Evolutionary conservation across 2,113 vertebrate genomes (phyloP), one percentile per base, ranked within the genome.

Genomic region (Podarcis muralis): DNA sequence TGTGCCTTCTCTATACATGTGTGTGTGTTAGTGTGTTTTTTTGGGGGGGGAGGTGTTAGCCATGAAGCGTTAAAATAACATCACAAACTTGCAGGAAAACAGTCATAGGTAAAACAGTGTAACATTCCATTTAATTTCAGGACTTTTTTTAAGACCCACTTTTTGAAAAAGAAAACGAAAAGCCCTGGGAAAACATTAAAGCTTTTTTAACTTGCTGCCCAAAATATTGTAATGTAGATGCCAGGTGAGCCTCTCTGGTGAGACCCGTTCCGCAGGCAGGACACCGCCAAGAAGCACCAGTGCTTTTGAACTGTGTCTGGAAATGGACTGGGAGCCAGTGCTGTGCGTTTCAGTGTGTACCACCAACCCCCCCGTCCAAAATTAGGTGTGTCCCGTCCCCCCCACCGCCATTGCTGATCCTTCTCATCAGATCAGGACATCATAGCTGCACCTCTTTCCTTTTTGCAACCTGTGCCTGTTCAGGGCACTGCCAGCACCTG

Each of bases 381-480:
- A 53, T 53, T 53, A 53, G 11, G 48, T 48, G 43, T 48, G 43
- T 43, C 8, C 9, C 3, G 32, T 9, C 18, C 43, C 35, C 57
- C 84, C 27, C 6, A 13, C 68, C 2, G 1, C 48, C 6, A 6
- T 59, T 32, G 20, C 30, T 35, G 83, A 9, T 30, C 4, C 3
- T 35, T 80, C 22, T n/a, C 37, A 32, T 2, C 40, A 22, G 23
- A 27, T 9, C 3, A 22, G 0, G 53, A 72, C 13, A 40, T 7
- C 6, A 0, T 0, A 5, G 8, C 2, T 3, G 3, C 40, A 0
- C 11, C 69, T 27, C 1, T 22, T 35, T 59, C 37, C 22, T 2
- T 1, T 48, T 6, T 37, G 66, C 11, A 12, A 12, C 9, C 48
- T 53, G 11, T 0, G 48, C 48, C 11, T 53, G 11, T 37, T 43